Base-by-base conservation (phyloP, 2,888 invertebrate genomes). In the Lepetodrilus schrolli region DNA sequence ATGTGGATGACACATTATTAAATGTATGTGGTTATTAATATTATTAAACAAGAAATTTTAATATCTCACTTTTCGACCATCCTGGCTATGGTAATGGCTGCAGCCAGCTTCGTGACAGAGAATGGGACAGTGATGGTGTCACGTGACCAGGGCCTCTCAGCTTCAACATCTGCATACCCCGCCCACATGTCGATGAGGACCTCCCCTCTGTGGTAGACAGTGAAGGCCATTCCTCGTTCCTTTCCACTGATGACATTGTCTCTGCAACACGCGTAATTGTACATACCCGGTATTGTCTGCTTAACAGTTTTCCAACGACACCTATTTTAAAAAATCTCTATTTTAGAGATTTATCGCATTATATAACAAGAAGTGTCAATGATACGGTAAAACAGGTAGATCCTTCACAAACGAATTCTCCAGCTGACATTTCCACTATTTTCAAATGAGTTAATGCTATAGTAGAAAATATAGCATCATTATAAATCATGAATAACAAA, bases 111-210 rank as follows among this genome's bases (percentile, higher is more conserved):
- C 0, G 86, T 82, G 1, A 75, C 66, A 0, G 87, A 87, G 69
- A 78, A 84, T 2, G 75, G 75, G 23, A 77, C 68, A 1, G 83
- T 72, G 47, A 88, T 73, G 0, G 87, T 87, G 36, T 85, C 80
- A 5, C 82, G 75, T 4, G 75, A 71, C 88, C 88, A 89, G 4
- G 81, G 78, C 48, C 75, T 72, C 4, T 76, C 51, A 1, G 82
- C 77, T 38, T 83, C 83, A 4, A 68, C 68, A 74, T 89, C 87
- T 4, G 86, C 86, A 74, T 86, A 88, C 4, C 89, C 89, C 10
- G 86, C 88, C 80, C 83, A 84, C 70, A 89, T 73, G 73, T 88
- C 88, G 7, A 87, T 80, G 37, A 89, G 84, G 23, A 82, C 66
- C 66, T 86, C 74, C 1, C 88, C 89, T 49, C 81, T 77, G 70